Evolutionary conservation across 2,113 vertebrate genomes (phyloP).

Genomic region (Tor tambroides): DNA sequence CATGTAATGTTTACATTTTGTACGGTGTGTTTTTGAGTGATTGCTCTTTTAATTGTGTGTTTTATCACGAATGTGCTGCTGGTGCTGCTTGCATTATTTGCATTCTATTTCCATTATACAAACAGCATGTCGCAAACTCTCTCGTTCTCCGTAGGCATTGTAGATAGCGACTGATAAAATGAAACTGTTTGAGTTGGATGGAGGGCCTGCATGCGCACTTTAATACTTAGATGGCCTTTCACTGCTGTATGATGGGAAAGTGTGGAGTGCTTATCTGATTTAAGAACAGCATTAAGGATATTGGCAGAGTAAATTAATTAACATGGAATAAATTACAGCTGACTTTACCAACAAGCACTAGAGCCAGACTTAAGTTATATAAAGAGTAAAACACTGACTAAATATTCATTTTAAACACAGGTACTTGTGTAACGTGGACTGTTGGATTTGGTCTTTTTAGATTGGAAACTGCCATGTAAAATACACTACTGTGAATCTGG

Average conservation of each 20-base stretch:
- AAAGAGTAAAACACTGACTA: neutral
- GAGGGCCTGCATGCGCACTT: neutral
- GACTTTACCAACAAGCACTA: neutral
- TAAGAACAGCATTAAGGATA: constrained; percentile 11
- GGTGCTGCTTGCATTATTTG: constrained; percentile 21
- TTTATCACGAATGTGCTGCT: neutral
- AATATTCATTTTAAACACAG: neutral
- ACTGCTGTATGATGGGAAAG: neutral
- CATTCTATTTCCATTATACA: constrained; percentile 27
- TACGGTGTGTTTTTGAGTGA: neutral
- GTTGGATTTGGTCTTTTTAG: neutral
- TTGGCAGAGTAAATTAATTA: constrained; percentile 23
- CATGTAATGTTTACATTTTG: neutral
- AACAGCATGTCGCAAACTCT: neutral
- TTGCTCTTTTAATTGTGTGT: neutral
- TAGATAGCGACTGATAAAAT: neutral
- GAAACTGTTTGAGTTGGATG: neutral
- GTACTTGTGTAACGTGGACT: neutral
- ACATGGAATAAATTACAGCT: neutral
- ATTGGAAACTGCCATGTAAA: neutral
- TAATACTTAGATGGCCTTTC: constrained; percentile 6
- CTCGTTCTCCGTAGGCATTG: neutral
- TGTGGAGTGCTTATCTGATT: constrained; percentile 21
- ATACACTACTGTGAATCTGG: neutral
- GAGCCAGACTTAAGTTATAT: neutral